Conservation (phyloP, 2,888 invertebrate genomes). For the Apamea crenata region DNA sequence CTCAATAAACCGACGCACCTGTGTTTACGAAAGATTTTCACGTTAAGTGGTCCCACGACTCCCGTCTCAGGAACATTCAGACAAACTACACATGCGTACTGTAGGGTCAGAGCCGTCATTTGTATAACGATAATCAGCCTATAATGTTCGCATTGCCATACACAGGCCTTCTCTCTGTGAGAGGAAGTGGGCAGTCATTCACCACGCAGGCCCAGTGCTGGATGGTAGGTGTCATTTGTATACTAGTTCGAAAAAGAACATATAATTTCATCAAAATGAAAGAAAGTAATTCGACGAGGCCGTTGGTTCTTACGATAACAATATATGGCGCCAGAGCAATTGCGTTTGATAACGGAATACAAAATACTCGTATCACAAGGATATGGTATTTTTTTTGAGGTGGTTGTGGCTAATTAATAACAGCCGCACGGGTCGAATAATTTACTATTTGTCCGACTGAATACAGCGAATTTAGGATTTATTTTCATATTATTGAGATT, state of each 20-base stretch:
- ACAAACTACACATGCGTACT: neutral
- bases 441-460: too few species aligned
- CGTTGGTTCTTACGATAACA: neutral
- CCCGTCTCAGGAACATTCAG: conserved; percentile 1
- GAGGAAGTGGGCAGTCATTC: too few species aligned
- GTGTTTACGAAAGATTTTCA: conserved; percentile 13
- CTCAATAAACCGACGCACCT: conserved; percentile 25
- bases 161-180: neutral
- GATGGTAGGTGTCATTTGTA: neutral
- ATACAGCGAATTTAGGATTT: too few species aligned
- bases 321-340: neutral
- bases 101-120: neutral
- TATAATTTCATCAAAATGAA: neutral
- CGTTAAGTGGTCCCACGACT: conserved; percentile 8
- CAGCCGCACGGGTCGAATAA: too few species aligned
- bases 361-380: neutral
- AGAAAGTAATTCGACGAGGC: neutral
- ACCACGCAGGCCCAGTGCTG: too few species aligned
- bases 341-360: neutral
- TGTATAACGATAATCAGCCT: neutral
- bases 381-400: too few species aligned
- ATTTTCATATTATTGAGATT: too few species aligned
- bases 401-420: too few species aligned
- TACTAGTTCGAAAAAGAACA: too few species aligned
- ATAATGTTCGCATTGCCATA: neutral